Conservation (phyloP, 2,888 invertebrate species). For the Lasioglossum figueresi region DNA sequence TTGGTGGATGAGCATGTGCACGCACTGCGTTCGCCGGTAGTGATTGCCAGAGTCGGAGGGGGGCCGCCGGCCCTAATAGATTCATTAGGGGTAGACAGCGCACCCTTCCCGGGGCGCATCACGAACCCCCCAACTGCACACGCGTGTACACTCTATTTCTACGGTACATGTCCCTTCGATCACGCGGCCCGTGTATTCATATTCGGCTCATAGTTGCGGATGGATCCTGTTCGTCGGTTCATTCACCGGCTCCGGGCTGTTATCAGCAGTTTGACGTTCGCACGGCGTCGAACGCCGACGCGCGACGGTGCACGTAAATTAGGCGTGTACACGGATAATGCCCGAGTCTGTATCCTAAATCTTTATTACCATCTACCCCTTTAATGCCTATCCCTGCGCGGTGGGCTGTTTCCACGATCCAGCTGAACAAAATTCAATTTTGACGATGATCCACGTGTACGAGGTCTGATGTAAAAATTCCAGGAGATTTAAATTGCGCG, state of each 20-base stretch:
- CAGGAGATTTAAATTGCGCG: no score
- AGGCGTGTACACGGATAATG: background rate
- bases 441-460: no score
- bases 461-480: no score
- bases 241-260: conserved; percentile 26
- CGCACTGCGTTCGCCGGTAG: conserved; percentile 70
- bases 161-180: conserved; percentile 36
- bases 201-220: conserved; percentile 45
- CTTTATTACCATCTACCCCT: no score
- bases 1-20: conserved; percentile 47
- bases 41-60: conserved; percentile 73
- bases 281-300: background rate
- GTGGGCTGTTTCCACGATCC: no score
- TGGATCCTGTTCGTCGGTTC: conserved; percentile 33
- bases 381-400: background rate
- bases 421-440: no score
- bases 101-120: conserved; percentile 69
- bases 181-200: conserved; percentile 49
- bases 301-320: background rate
- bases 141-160: conserved; percentile 54
- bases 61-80: conserved; percentile 76
- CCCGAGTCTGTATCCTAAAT: background rate
- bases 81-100: conserved; percentile 78
- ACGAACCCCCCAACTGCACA: conserved; percentile 59
- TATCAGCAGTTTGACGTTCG: conserved; percentile 29